These are phyloP conservation scores for Tachysurus vachellii DNA, from an alignment of 2,113 vertebrate species.

Conservation along the genomic window DNA sequence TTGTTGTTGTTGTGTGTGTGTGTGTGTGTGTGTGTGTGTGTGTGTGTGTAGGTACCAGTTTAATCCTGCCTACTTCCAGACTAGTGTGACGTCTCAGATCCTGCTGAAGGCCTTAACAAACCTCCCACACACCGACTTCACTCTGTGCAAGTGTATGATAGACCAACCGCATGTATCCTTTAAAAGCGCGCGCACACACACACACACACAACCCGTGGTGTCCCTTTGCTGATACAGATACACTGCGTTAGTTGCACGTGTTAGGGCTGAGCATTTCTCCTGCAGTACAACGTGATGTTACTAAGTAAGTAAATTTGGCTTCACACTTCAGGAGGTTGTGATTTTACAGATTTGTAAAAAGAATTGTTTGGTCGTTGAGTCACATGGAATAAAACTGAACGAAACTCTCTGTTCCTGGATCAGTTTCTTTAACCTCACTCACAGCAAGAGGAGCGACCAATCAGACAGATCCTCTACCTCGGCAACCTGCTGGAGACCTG, in stretches of 20 bases:
- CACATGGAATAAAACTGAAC: neutral
- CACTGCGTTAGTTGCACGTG: neutral
- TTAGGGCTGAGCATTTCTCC: too few relatives aligned
- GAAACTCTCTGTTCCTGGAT: neutral
- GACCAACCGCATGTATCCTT: constrained; percentile 93
- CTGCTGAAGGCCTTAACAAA: constrained; percentile 95
- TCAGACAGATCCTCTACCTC: constrained; percentile 88
- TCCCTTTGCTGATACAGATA: neutral
- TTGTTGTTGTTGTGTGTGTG: neutral
- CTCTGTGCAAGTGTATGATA: constrained; percentile 96
- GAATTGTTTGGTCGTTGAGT: neutral
- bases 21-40: neutral
- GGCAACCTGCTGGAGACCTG: constrained; percentile 91
- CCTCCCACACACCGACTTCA: constrained; percentile 95
- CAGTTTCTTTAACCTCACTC: constrained; percentile 75
- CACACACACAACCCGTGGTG: neutral
- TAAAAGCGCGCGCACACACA: constrained; percentile 2
- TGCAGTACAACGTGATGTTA: too few relatives aligned
- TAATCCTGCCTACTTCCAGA: constrained; percentile 94
- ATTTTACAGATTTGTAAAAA: too few relatives aligned
- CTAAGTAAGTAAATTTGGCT: too few relatives aligned
- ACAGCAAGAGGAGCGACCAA: constrained; percentile 89
- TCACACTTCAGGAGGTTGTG: too few relatives aligned
- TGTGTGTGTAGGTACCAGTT: constrained; percentile 86
- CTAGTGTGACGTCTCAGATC: constrained; percentile 86